A percentile compares a stretch with the other conserved stretches of the same genome.
These are phyloP conservation scores for Ammodytes dubius DNA, from an alignment of 2,113 vertebrate species.

Conservation along the genomic window DNA sequence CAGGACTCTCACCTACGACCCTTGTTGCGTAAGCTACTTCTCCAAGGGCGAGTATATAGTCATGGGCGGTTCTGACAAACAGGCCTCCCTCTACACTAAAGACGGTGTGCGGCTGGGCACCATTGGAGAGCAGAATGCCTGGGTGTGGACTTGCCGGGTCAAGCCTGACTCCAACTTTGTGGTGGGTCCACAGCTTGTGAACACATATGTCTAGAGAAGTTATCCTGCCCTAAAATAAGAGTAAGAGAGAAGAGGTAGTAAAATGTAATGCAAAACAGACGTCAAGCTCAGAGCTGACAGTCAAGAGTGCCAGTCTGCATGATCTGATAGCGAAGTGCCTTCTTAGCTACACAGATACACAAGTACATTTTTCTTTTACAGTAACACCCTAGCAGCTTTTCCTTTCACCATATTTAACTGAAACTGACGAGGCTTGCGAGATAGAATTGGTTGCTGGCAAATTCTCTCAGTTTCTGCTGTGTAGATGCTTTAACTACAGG, in stretches of 20 bases:
- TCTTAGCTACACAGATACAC: constrained; percentile 29
- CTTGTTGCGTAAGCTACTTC: constrained; percentile 97
- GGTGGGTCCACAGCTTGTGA: constrained; percentile 83
- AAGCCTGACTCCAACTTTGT: constrained; percentile 98
- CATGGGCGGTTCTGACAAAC: constrained; percentile 94
- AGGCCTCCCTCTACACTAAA: constrained; percentile 96
- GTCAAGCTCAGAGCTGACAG: constrained; percentile 19
- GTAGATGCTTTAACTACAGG: constrained; percentile 68
- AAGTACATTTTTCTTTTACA: constrained; percentile 48
- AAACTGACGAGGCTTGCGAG: constrained; percentile 51
- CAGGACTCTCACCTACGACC: constrained; percentile 91
- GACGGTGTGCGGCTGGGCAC: constrained; percentile 93
- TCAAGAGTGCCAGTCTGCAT: constrained; percentile 16
- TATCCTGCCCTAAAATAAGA: constrained; percentile 11
- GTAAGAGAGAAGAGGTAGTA: constrained; percentile 2
- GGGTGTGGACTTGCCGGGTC: constrained; percentile 96
- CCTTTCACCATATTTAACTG: constrained; percentile 60
- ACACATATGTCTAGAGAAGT: constrained; percentile 25
- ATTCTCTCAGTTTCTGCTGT: constrained; percentile 57
- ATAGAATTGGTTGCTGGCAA: constrained; percentile 60
- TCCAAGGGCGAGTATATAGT: constrained; percentile 96
- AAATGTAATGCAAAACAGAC: constrained; percentile 8
- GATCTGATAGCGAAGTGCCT: neutral
- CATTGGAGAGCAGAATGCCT: constrained; percentile 93
- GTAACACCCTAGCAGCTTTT: constrained; percentile 45